Base-by-base conservation (phyloP, 2,797 vertebrate genomes). In the Semotilus atromaculatus region DNA sequence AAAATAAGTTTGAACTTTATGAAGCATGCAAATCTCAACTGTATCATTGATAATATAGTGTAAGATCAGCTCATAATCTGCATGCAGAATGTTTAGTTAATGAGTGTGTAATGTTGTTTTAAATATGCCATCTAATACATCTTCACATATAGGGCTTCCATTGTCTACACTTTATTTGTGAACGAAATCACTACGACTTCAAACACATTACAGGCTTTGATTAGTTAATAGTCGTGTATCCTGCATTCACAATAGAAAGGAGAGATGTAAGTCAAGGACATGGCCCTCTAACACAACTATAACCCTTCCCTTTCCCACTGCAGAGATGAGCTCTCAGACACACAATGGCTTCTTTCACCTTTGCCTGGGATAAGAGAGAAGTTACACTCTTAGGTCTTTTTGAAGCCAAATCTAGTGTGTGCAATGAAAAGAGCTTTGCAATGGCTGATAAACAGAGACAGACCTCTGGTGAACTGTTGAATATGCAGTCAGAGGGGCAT, bases 211-310 rank as follows among this genome's bases (percentile, higher is more conserved):
- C 86, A 67, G 91, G 90, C 88, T 91, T 89, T 94, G 94, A 94
- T 91, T 91, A 92, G 90, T 91, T 95, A 95, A 95, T 91, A 91
- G 93, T 92, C 90, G 73, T 92, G 91, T 95, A 93, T 95, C 94
- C 93, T 92, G 92, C 91, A 88, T 94, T 93, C 94, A 95, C 93
- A 94, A 93, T 94, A 81, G 91, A 92, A 87, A 93, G 89, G 31
- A 83, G 89, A 89, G 51, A 89, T 90, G 92, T 91, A 87, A 94
- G 92, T 91, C 89, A 90, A 89, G 90, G 91, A 94, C 92, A 91
- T 91, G 92, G 77, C 70, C 81, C 87, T 81, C 86, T 90, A 92
- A 91, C 90, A 94, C 89, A 91, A 89, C 75, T 89, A 62, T 55
- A 62, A 68, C 71, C 60, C 76, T 55, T 19, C 21, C 34, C 81